Evolutionary conservation across 1,140 invertebrate species (phyloP), one percentile per base, ranked within the genome.

Genomic region (Holcopasites calliopsidis): DNA sequence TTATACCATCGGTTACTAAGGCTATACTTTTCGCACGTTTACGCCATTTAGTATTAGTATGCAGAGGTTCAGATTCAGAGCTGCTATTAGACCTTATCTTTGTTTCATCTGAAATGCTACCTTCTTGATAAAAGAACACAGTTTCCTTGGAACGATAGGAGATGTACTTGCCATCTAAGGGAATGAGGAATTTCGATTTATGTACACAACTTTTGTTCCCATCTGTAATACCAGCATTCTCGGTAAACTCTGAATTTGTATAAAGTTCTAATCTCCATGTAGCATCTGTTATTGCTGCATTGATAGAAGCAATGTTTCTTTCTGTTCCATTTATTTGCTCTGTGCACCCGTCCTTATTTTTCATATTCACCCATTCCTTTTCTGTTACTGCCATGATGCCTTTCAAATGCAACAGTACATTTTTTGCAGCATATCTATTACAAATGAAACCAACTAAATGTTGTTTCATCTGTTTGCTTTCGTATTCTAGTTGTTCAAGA

Each of bases 251-350:
- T 13, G 47, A 23, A 80, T 73, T 85, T 7, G 84, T 87, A 21
- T 89, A 71, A 44, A 91, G 72, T 65, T 88, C 82, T 26, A 91
- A 60, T 75, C 86, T 82, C 88, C 89, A 90, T 16, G 57, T 72
- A 18, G 89, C 88, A 61, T 90, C 85, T 10, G n/a, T 47, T 26
- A 89, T 38, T 28, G 72, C 72, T 44, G 73, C 76, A 11, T 62
- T 77, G 4, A 91, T 42, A 10, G 1, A 33, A 18, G 42, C 65
- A 18, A 89, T 82, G 38, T 60, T 74, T 55, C 78, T 78, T 31
- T 82, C 50, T 61, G 87, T 44, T 33, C 72, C 6, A 35, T 89
- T 73, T 35, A 66, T 26, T n/a, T 83, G 68, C 18, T 82, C 61
- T 18, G 28, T 23, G 47, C 23, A 31, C n/a, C 7, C 55, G 26